Evolutionary conservation across 2,888 invertebrate genomes (phyloP), one percentile per base, ranked within the genome.

Genomic region (Mechanitis mazaeus): DNA sequence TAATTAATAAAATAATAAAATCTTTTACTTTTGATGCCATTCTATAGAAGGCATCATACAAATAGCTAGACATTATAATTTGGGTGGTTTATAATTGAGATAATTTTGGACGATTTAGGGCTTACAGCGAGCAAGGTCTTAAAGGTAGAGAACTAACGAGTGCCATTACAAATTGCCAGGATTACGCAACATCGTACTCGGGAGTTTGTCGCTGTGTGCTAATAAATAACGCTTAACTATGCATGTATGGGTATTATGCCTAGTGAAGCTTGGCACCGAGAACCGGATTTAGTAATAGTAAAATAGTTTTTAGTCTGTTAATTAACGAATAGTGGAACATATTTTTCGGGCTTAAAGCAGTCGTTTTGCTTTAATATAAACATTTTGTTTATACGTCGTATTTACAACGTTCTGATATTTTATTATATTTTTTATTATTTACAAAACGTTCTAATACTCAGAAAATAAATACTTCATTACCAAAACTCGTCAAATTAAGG

Each of bases 131-230:
- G 56, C 42, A 56, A 53, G 60, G 53, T 33, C 56, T 60, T 57
- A 56, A 64, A 69, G 64, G 67, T 64, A 61, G 60, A 63, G 61
- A 60, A 65, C 69, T 70, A 68, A 64, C 65, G 64, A 63, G 62
- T 68, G 64, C 63, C 65, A 62, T 65, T 69, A 69, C 67, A 68
- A 66, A 69, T 70, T 60, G 67, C 63, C 59, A 46, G 70, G 70
- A 67, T 70, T 68, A 69, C 59, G 57, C 64, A 64, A 62, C 64
- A 67, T 64, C 68, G 69, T 68, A 63, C 68, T 64, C 63, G 50
- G 63, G 62, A 62, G 63, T 59, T 55, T 57, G 60, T 61, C 31
- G 64, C 54, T 63, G 56, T 64, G 58, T 56, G 42, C 65, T 67
- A 67, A 68, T 68, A 68, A 68, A 68, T 68, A 67, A 62, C 58